Percentiles rank a stretch among this genome's conserved stretches.
phyloP scores from a whole-genome alignment of 2,797 vertebrate species.

The Chelidonichthys spinosus region DNA sequence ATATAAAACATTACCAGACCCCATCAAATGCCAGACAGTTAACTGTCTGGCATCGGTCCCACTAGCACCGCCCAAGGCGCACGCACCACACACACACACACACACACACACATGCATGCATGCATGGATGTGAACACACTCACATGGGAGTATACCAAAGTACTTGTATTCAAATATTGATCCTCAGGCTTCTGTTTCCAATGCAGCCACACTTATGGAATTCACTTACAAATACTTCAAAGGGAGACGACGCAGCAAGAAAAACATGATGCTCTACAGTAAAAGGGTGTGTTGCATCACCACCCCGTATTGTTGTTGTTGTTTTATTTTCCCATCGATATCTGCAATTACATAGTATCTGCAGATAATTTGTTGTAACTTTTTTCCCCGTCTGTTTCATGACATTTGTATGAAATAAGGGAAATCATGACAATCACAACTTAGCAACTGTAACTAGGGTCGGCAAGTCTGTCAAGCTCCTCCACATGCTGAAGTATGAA shows the following conservation, averaged over 20 bases:
- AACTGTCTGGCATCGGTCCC: conserved; percentile 67
- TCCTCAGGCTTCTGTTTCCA: conserved; percentile 65
- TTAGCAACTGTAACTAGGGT: neutral
- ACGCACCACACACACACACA: conserved; percentile 30
- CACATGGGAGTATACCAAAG: conserved; percentile 59
- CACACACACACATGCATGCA: neutral
- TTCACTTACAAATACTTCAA: conserved; percentile 57
- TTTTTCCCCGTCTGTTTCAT: neutral
- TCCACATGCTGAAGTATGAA: neutral
- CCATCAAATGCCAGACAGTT: conserved; percentile 70
- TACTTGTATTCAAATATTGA: conserved; percentile 74
- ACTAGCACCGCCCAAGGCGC: conserved; percentile 56
- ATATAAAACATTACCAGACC: conserved; percentile 70
- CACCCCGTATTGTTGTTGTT: neutral
- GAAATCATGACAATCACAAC: neutral
- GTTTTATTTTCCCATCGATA: neutral
- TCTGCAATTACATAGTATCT: neutral
- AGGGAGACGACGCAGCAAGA: conserved; percentile 10
- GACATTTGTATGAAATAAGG: neutral
- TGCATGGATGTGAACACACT: conserved; percentile 10
- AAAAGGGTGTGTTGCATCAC: neutral
- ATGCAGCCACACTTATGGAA: conserved; percentile 60
- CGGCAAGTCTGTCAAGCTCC: neutral
- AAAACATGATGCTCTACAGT: neutral
- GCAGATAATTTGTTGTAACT: neutral